Evolutionary conservation across 1,140 invertebrate genomes (phyloP).

Genomic region (Arctopsyche grandis): DNA sequence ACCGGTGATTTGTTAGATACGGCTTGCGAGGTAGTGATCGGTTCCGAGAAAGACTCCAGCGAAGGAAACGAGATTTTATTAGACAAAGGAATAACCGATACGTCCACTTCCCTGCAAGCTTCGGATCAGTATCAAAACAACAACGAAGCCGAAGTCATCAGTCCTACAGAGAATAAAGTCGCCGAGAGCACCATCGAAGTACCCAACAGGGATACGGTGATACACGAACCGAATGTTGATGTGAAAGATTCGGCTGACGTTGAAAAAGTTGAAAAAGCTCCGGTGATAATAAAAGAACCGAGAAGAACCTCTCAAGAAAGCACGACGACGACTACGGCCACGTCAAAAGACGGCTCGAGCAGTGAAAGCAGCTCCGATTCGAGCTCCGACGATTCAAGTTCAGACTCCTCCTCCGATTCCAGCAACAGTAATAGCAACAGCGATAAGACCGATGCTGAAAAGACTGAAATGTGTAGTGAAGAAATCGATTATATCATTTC

Average conservation of each 20-base stretch:
- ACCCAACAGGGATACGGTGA: not conserved
- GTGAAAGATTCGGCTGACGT: not conserved
- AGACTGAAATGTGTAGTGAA: constrained; percentile 57
- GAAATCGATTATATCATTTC: constrained; percentile 64
- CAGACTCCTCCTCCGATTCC: constrained; percentile 61
- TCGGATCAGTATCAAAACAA: not conserved
- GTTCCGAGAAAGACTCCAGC: constrained; percentile 34
- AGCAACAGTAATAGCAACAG: constrained; percentile 54
- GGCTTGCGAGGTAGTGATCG: constrained; percentile 25
- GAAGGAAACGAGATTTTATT: constrained; percentile 22
- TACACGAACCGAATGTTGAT: not conserved
- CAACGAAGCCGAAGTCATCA: not conserved
- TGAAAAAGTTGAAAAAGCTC: constrained; percentile 14
- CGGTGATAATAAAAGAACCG: constrained; percentile 30
- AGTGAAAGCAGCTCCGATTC: constrained; percentile 59
- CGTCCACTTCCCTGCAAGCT: not conserved
- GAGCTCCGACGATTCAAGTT: constrained; percentile 62
- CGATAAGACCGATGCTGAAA: constrained; percentile 54
- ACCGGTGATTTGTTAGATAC: constrained; percentile 37
- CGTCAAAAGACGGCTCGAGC: constrained; percentile 42
- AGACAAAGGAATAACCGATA: constrained; percentile 22
- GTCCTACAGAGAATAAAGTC: not conserved
- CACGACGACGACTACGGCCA: constrained; percentile 47
- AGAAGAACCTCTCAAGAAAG: constrained; percentile 49
- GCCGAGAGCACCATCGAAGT: not conserved